These are phyloP conservation scores for Ellobium chinense DNA, from an alignment of 2,888 invertebrate species.

Conservation along the genomic window DNA sequence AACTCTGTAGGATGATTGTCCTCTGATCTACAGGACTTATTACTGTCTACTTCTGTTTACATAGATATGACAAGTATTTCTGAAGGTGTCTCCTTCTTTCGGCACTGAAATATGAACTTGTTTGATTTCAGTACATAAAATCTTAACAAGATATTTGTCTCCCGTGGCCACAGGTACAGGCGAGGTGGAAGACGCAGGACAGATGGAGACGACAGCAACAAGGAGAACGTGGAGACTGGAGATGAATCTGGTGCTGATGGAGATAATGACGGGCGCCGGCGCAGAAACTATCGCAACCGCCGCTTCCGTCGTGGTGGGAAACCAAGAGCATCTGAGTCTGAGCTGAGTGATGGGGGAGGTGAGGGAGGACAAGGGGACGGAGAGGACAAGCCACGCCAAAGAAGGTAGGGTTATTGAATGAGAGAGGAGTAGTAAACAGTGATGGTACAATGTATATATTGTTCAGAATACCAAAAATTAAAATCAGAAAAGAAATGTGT, in stretches of 20 bases:
- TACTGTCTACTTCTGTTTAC: no score
- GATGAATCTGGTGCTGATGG: conserved; percentile 55
- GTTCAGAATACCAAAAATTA: no score
- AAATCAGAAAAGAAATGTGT: no score
- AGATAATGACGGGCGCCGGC: conserved; percentile 48
- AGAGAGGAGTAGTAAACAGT: neutral
- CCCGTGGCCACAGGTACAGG: conserved; percentile 54
- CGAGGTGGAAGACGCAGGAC: conserved; percentile 50
- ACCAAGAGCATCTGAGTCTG: conserved; percentile 50
- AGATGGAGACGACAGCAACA: conserved; percentile 57
- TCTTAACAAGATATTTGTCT: no score
- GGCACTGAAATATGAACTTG: no score
- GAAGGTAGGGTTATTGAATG: conserved; percentile 26
- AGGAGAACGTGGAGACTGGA: conserved; percentile 57
- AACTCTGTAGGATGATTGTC: no score
- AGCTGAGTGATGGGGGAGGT: conserved; percentile 49
- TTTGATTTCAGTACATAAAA: no score
- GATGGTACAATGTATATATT: no score
- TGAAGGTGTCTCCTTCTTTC: no score
- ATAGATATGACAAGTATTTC: no score
- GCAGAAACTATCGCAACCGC: conserved; percentile 54
- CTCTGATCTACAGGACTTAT: no score
- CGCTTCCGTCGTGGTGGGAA: conserved; percentile 49
- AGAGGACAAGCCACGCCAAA: conserved; percentile 49
- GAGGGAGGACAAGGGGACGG: conserved; percentile 51